phyloP scores from a whole-genome alignment of 2,888 invertebrate genomes.

The Metallyticus violacea region DNA sequence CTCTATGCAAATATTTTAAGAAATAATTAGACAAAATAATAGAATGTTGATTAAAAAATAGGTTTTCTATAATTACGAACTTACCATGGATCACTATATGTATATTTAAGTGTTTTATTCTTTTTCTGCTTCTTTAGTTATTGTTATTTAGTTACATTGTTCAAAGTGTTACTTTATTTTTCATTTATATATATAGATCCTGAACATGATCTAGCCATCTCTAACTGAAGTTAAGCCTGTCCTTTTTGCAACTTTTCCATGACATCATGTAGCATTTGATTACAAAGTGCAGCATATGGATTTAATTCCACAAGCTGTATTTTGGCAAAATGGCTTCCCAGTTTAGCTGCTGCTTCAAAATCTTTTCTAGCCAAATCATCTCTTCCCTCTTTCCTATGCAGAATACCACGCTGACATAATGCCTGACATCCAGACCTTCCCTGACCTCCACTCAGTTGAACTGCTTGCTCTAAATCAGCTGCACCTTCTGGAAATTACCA shows the following conservation, averaged over 20 bases:
- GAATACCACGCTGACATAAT: slow-evolving; percentile 77
- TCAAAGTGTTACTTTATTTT: too few species aligned
- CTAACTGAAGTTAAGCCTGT: not conserved
- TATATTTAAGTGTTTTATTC: too few species aligned
- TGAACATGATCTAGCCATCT: too few species aligned
- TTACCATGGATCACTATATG: too few species aligned
- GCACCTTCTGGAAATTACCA: slow-evolving; percentile 60
- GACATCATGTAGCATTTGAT: slow-evolving; percentile 86
- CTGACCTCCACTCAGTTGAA: slow-evolving; percentile 61
- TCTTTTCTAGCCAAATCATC: slow-evolving; percentile 69
- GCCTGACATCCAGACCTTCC: slow-evolving; percentile 71
- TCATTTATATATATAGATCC: too few species aligned
- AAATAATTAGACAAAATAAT: too few species aligned
- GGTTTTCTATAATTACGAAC: too few species aligned
- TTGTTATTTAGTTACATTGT: too few species aligned
- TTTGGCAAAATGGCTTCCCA: slow-evolving; percentile 86
- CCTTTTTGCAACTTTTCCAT: slow-evolving; percentile 49
- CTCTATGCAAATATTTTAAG: too few species aligned
- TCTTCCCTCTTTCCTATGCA: slow-evolving; percentile 66
- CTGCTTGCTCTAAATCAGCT: slow-evolving; percentile 69
- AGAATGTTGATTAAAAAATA: too few species aligned
- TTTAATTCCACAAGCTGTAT: slow-evolving; percentile 82
- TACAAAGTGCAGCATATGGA: slow-evolving; percentile 93
- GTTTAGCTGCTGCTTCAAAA: slow-evolving; percentile 72
- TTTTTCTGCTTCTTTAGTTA: too few species aligned